phyloP scores from a whole-genome alignment of 2,888 invertebrate genomes.

The Thalpophila matura region DNA sequence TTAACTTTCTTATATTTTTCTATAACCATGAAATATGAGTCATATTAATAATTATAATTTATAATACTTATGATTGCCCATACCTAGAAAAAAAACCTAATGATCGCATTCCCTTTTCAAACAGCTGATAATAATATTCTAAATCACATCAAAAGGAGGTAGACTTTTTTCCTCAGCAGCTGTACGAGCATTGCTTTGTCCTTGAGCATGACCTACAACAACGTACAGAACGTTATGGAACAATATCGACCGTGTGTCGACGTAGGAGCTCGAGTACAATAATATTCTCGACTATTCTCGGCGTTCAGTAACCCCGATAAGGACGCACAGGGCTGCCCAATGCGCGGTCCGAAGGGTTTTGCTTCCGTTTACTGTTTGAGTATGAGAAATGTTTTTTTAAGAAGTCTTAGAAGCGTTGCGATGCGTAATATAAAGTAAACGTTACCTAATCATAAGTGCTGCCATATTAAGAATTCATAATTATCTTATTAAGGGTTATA shows the following conservation, averaged over 20 bases:
- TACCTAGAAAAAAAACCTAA: background rate
- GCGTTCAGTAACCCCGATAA: conserved; percentile 12
- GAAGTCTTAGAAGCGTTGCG: too few relatives aligned
- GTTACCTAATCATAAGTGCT: too few relatives aligned
- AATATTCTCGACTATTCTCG: conserved; percentile 40
- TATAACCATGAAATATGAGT: too few relatives aligned
- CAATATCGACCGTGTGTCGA: conserved; percentile 12
- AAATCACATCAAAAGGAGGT: background rate
- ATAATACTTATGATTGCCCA: too few relatives aligned
- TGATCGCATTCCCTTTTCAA: background rate
- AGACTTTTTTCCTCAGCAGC: conserved; percentile 1
- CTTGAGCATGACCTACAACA: conserved; percentile 60
- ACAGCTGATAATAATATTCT: background rate
- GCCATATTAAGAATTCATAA: too few relatives aligned
- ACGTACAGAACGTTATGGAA: conserved; percentile 41
- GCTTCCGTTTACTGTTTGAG: background rate
- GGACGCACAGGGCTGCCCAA: conserved; percentile 42
- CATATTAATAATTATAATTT: too few relatives aligned
- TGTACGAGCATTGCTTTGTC: conserved; percentile 19
- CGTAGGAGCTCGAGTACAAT: background rate
- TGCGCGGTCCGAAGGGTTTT: conserved; percentile 18
- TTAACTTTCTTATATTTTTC: too few relatives aligned
- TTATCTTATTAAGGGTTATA: too few relatives aligned
- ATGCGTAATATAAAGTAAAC: too few relatives aligned
- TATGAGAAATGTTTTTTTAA: background rate